phyloP scores from a whole-genome alignment of 2,888 invertebrate species.

The Agrilus biguttatus region DNA sequence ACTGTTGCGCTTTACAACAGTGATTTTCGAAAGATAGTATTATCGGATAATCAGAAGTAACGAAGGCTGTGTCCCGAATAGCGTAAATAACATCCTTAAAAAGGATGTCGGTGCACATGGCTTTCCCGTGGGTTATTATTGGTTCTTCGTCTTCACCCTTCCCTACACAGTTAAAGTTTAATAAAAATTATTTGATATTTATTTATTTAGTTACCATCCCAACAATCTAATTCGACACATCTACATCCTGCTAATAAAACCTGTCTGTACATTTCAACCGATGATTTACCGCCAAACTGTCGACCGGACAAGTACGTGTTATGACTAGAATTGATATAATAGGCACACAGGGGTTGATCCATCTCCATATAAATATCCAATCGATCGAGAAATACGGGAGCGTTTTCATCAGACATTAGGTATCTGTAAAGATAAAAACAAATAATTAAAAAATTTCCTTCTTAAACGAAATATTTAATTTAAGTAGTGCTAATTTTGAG shows the following conservation, averaged over 20 bases:
- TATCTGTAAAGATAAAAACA: conserved; percentile 40
- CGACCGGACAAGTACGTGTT: conserved; percentile 88
- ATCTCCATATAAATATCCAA: conserved; percentile 96
- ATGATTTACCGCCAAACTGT: conserved; percentile 96
- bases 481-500: too few relatives aligned
- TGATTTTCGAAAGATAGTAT: conserved; percentile 99
- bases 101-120: conserved; percentile 98
- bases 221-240: conserved; percentile 96
- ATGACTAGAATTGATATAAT: conserved; percentile 98
- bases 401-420: conserved; percentile 99
- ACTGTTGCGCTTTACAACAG: conserved; percentile 94
- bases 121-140: conserved; percentile 98
- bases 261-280: conserved; percentile 98
- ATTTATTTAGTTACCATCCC: conserved; percentile 55
- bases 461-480: too few relatives aligned
- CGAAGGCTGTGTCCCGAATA: conserved; percentile 94
- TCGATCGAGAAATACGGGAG: conserved; percentile 96
- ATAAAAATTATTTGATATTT: not conserved
- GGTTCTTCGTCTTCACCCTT: conserved; percentile 97
- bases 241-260: conserved; percentile 93
- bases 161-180: conserved; percentile 26
- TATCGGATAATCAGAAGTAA: conserved; percentile 93
- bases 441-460: too few relatives aligned
- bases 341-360: conserved; percentile 96
- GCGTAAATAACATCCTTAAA: conserved; percentile 98